Percentiles rank a stretch among this genome's conserved stretches.
Evolutionary conservation across 2,888 invertebrate species (phyloP).

Genomic region (Nephrotoma appendiculata): DNA sequence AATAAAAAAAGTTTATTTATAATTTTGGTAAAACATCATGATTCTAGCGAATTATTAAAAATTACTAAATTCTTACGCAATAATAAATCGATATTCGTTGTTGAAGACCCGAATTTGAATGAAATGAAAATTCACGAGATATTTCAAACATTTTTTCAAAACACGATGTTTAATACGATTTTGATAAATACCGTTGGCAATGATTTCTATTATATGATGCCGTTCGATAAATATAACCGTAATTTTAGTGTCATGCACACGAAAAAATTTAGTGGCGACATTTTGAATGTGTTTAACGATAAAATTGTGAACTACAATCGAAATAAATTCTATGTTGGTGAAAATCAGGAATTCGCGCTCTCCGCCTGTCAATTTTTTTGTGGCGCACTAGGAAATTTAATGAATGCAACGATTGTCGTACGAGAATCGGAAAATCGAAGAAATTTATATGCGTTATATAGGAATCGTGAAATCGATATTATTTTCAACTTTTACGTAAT

Average conservation of each 20-base stretch:
- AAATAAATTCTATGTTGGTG: neutral
- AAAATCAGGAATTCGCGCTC: neutral
- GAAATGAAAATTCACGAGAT: neutral
- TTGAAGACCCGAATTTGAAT: neutral
- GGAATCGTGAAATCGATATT: neutral
- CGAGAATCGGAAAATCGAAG: neutral
- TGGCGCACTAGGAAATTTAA: neutral
- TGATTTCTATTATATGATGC: neutral
- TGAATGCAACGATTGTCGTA: neutral
- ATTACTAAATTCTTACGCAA: neutral
- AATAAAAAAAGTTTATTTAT: neutral
- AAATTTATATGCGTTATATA: neutral
- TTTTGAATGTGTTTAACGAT: neutral
- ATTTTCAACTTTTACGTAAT: neutral
- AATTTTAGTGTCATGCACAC: neutral
- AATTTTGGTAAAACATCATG: neutral
- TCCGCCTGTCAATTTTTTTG: neutral
- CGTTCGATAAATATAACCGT: neutral
- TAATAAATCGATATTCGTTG: neutral
- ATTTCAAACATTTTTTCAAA: neutral
- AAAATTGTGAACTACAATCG: neutral
- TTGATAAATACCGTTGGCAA: neutral
- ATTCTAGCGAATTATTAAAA: neutral
- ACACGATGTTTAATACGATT: neutral
- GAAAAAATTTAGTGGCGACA: neutral